These are phyloP conservation scores for Hypercompe scribonia DNA, from an alignment of 2,888 invertebrate genomes.

Conservation along the genomic window DNA sequence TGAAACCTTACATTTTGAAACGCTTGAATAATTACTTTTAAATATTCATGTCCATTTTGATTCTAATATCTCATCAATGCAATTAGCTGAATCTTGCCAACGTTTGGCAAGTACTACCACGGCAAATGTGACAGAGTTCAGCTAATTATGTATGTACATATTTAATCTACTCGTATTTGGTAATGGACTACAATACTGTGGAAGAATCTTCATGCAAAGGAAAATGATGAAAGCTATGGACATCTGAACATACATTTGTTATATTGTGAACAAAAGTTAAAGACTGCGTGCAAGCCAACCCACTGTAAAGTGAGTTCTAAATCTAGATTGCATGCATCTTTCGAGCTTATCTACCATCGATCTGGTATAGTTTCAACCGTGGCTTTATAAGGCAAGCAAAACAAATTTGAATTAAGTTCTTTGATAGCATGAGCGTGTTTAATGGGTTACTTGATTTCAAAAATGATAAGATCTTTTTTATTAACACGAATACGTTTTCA, in stretches of 20 bases:
- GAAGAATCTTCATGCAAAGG: neutral
- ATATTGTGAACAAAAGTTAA: neutral
- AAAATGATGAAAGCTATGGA: neutral
- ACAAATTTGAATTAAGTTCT: slow-evolving; percentile 37
- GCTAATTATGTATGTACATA: too few species aligned
- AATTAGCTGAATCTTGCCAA: too few species aligned
- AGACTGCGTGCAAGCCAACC: neutral
- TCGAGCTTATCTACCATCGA: slow-evolving; percentile 37
- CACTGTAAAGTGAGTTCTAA: neutral
- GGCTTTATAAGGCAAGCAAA: slow-evolving; percentile 32
- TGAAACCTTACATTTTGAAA: too few species aligned
- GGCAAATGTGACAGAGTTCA: too few species aligned
- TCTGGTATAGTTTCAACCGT: slow-evolving; percentile 18
- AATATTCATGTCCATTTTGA: too few species aligned
- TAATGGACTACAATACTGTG: neutral
- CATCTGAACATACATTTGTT: neutral
- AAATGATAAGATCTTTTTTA: neutral
- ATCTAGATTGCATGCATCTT: slow-evolving; percentile 37
- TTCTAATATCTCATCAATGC: too few species aligned
- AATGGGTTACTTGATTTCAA: slow-evolving; percentile 9
- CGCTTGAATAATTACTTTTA: too few species aligned
- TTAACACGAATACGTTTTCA: neutral
- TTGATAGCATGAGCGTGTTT: slow-evolving; percentile 27
- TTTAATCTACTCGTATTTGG: neutral
- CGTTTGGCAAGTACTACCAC: too few species aligned